Base-by-base conservation (phyloP, 2,888 invertebrate species). In the Rhamphomyia laevipes region DNA sequence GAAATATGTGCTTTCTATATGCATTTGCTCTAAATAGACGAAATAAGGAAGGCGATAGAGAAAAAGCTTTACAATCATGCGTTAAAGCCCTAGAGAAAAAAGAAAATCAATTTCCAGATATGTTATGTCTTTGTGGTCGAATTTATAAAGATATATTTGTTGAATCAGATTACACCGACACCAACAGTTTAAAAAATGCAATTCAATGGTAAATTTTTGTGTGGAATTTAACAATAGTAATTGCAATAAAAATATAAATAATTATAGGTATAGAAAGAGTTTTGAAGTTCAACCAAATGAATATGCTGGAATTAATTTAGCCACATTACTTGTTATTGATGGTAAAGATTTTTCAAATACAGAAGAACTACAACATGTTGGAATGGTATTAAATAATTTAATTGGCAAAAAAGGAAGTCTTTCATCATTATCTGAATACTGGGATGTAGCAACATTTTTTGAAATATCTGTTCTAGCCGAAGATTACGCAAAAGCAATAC, bases 401-500 rank as follows among this genome's bases (percentile, higher is more conserved):
- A 96, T 99, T 61, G 99, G 99, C 0, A 90, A 94, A 65, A 99
- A 99, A 67, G 99, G 99, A 41, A 93, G 92, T 64, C 72, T 99
- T 27, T 82, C 86, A 0, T 90, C 91, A 1, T 74, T 99, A 17
- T 86, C 86, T 58, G 96, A 99, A 66, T 99, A 99, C 65, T 99
- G 99, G 99, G 96, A 96, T 68, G 96, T 99, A 13, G 96, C 96
- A 0, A 96, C 93, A 2, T 99, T 93, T 75, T 96, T 97, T 69
- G 96, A 96, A 73, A 96, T 97, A 57, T 94, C 94, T 43, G 96
- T 99, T 0, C 74, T 99, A 30, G 95, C 95, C 2, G 93, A 96
- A 69, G 95, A 99, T 68, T 97, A 95, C 66, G 80, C 84, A 13
- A 97, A 97, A 71, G 96, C 97, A 0, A 87, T 93, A 58, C 93